phyloP scores from a whole-genome alignment of 2,113 vertebrate species.

The Lagopus muta region DNA sequence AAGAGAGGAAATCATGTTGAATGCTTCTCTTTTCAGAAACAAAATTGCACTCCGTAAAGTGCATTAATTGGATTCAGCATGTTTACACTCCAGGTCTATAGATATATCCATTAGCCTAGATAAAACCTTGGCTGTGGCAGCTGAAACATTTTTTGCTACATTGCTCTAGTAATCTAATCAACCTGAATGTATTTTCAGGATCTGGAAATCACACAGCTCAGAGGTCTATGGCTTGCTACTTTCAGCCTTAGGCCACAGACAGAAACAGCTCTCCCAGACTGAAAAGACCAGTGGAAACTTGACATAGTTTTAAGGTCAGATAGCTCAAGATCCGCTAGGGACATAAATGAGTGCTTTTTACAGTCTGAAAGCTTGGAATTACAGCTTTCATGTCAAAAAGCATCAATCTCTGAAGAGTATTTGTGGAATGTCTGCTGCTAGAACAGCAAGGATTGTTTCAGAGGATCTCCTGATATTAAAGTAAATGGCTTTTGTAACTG shows the following conservation, averaged over 20 bases:
- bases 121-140: background rate
- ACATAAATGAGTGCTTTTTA: background rate
- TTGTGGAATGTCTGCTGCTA: background rate
- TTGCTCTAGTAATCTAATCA: background rate
- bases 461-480: background rate
- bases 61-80: background rate
- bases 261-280: background rate
- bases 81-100: background rate
- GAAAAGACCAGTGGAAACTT: background rate
- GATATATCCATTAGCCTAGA: background rate
- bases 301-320: conserved; percentile 19
- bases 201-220: background rate
- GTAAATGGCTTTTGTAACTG: background rate
- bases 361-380: background rate
- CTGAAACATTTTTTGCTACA: background rate
- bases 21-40: background rate
- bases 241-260: background rate
- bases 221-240: background rate
- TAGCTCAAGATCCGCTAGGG: background rate
- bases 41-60: rapidly evolving
- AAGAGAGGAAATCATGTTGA: background rate
- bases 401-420: background rate
- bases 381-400: conserved; percentile 31
- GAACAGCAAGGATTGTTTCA: background rate
- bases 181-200: background rate